A percentile compares a stretch with the other conserved stretches of the same genome.
Evolutionary conservation across 2,888 invertebrate species (phyloP).

Genomic region (Philopedon plagiatum): DNA sequence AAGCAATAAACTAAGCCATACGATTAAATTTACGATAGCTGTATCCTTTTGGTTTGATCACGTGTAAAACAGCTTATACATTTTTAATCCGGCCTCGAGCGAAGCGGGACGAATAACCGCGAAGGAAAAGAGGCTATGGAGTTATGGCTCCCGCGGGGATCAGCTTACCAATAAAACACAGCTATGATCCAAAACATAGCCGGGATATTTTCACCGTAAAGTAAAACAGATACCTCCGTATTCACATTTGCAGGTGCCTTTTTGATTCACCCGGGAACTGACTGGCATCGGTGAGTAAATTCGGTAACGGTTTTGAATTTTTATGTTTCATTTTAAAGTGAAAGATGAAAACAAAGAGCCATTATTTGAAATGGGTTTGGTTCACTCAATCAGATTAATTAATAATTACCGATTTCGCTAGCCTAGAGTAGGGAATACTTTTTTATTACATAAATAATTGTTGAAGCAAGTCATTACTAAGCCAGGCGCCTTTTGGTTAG

Average conservation of each 20-base stretch:
- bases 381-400: no score
- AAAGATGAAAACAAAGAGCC: background rate
- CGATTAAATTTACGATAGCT: constrained; percentile 29
- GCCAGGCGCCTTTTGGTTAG: no score
- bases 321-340: constrained; percentile 4
- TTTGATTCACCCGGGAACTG: constrained; percentile 60
- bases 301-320: constrained; percentile 4
- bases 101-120: constrained; percentile 48
- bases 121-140: constrained; percentile 55
- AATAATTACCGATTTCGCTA: no score
- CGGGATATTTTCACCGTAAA: constrained; percentile 63
- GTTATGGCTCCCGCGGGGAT: constrained; percentile 65
- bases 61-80: constrained; percentile 60
- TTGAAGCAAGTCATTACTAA: no score
- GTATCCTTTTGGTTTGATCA: constrained; percentile 57
- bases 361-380: background rate
- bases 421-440: no score
- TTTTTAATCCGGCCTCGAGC: constrained; percentile 58
- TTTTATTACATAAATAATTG: no score
- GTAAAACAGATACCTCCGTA: constrained; percentile 62
- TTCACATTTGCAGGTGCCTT: constrained; percentile 61
- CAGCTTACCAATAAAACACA: constrained; percentile 64
- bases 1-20: constrained; percentile 6
- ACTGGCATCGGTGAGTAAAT: constrained; percentile 35
- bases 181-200: constrained; percentile 64